Evolutionary conservation across 2,113 vertebrate species (phyloP).

Genomic region (Anthoscopus minutus): DNA sequence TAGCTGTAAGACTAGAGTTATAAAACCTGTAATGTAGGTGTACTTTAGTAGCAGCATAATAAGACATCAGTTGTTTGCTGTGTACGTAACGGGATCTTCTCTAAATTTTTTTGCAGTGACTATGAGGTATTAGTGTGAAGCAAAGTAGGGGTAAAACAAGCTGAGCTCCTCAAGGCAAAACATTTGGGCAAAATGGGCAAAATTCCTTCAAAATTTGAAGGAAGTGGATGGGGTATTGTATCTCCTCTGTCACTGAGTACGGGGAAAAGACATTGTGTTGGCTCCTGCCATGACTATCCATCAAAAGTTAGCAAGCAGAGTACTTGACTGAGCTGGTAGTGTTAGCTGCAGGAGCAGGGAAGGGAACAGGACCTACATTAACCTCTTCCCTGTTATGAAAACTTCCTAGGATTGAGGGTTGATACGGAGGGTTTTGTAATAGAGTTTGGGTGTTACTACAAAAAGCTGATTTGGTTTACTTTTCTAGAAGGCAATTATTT

Average conservation of each 20-base stretch:
- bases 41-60: background rate
- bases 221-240: background rate
- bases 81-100: background rate
- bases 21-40: background rate
- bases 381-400: background rate
- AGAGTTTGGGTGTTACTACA: background rate
- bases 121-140: background rate
- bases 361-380: background rate
- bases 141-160: background rate
- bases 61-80: background rate
- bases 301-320: background rate
- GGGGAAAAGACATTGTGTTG: background rate
- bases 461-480: background rate
- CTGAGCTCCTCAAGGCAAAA: background rate
- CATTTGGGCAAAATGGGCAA: background rate
- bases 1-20: conserved; percentile 4
- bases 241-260: background rate
- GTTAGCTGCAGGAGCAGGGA: background rate
- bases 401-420: background rate
- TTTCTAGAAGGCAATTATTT: background rate
- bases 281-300: background rate
- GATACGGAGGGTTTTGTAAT: background rate
- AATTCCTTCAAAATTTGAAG: too few species aligned
- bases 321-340: background rate
- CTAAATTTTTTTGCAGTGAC: background rate